A percentile compares a stretch with the other conserved stretches of the same genome.
These are phyloP conservation scores for Camelus dromedarius DNA, from an alignment of 2,113 vertebrate species.

Conservation along the genomic window DNA sequence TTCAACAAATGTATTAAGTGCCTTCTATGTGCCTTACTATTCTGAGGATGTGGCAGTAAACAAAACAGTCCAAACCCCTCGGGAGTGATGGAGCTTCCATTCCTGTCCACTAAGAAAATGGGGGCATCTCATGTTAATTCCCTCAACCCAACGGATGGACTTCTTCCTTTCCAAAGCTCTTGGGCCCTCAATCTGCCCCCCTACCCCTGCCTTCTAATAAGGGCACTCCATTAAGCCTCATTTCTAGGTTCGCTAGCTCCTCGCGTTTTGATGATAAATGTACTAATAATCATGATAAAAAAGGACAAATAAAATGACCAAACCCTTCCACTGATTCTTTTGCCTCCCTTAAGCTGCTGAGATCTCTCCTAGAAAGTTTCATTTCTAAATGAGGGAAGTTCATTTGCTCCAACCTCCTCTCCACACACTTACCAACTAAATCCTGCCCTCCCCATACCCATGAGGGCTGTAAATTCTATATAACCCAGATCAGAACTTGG, in stretches of 20 bases:
- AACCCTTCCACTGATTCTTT: background rate
- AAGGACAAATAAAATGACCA: background rate
- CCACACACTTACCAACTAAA: background rate
- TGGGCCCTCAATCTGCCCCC: background rate
- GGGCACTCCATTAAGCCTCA: background rate
- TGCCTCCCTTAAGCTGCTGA: background rate
- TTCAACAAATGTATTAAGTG: background rate
- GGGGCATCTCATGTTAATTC: background rate
- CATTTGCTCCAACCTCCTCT: background rate
- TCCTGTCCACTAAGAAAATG: background rate
- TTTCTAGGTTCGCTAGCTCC: background rate
- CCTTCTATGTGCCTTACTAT: background rate
- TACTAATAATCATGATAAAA: background rate
- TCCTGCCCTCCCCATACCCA: rapidly evolving
- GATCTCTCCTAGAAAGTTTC: background rate
- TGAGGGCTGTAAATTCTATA: background rate
- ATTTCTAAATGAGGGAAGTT: background rate
- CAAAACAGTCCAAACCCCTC: background rate
- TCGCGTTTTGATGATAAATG: background rate
- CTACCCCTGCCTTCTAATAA: background rate
- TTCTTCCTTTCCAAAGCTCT: background rate
- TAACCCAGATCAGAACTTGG: background rate
- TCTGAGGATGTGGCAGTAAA: background rate
- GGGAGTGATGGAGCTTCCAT: background rate
- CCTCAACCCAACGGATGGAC: background rate